Base-by-base conservation (phyloP, 2,888 invertebrate species). In the Saturnia japonica region DNA sequence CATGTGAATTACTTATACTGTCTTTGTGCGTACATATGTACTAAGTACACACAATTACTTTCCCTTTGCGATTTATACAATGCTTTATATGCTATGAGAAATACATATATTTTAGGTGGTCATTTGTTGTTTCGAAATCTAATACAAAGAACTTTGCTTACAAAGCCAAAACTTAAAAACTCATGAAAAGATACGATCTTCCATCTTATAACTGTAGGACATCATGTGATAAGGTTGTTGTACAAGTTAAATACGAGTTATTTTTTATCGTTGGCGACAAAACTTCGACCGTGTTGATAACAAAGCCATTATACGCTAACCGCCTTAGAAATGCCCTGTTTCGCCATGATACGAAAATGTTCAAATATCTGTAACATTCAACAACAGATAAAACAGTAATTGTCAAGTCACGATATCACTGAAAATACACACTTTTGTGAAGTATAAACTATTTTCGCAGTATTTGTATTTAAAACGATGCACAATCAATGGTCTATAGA, bases 261-360 rank as follows among this genome's bases (percentile, higher is more conserved):
- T 40, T n/a, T 64, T 64, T 19, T 40, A 40, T 40, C 40, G 19
- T 64, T 64, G 22, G 40, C 43, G 70, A 70, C 67, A 70, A 67
- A 67, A 28, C 42, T 70, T 42, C 66, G 42, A 67, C 16, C 19
- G 42, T 11, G 40, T 22, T 19, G 70, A 70, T 70, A 70, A 54
- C n/a, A 16, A 19, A 67, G 70, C 47, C 66, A 70, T 70, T 67
- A 70, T 51, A 19, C 42, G 54, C 54, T 70, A 70, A 70, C 42
- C 42, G 67, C 14, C n/a, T 54, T 25, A 51, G 42, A 28, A 47
- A 45, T 45, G 64, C 60, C 51, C n/a, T 54, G 22, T 64, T 64
- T 64, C 64, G 64, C 64, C 9, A 19, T 34, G 19, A 19, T 42
- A 67, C 42, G 67, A 40, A 40, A 40, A 40, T 51, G 51, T 66